These are phyloP conservation scores for Neoniphon sammara DNA, from an alignment of 2,797 vertebrate species.

Conservation along the genomic window DNA sequence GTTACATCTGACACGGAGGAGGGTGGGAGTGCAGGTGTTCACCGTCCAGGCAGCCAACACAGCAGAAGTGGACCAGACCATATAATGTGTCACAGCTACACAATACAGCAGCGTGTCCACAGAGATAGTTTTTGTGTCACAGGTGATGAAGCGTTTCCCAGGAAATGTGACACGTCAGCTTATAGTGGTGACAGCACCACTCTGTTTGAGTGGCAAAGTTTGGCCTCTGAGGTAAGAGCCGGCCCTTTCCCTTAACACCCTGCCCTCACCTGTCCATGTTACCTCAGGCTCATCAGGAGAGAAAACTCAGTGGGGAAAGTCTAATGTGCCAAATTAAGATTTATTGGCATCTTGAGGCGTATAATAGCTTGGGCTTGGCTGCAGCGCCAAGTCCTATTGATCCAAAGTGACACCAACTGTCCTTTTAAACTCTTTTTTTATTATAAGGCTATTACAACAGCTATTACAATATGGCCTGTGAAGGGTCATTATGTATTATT, in stretches of 20 bases:
- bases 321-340: constrained; percentile 43
- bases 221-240: constrained; percentile 39
- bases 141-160: constrained; percentile 68
- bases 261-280: constrained; percentile 4
- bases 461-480: constrained; percentile 1
- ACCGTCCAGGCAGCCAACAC: constrained; percentile 29
- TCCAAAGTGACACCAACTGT: constrained; percentile 42
- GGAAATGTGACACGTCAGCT: constrained; percentile 64
- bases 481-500: constrained; percentile 3
- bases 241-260: background rate
- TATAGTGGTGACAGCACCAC: constrained; percentile 59
- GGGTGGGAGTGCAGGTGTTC: constrained; percentile 66
- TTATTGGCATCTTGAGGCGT: constrained; percentile 35
- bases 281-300: constrained; percentile 1
- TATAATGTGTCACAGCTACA: constrained; percentile 66
- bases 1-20: constrained; percentile 15
- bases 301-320: constrained; percentile 10
- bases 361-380: constrained; percentile 31
- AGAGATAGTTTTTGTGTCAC: constrained; percentile 62
- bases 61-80: constrained; percentile 49
- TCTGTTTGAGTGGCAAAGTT: constrained; percentile 58
- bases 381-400: constrained; percentile 44
- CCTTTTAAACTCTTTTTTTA: constrained; percentile 43
- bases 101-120: constrained; percentile 49
- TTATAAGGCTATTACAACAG: constrained; percentile 22